Base-by-base conservation (phyloP, 64 coral and sea anemone species). In the Acropora yongei region DNA sequence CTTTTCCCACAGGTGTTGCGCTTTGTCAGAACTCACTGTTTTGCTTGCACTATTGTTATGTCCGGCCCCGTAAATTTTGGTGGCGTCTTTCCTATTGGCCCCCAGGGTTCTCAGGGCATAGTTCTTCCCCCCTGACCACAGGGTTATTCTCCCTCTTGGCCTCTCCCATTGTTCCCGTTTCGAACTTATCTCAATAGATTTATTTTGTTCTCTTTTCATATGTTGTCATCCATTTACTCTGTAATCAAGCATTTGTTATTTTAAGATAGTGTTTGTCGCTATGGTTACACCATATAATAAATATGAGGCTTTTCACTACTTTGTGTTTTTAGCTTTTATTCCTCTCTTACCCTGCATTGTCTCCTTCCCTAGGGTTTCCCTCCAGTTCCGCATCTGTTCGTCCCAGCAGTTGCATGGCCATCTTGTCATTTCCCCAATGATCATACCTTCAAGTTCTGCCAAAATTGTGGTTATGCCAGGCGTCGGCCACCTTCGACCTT, bases 381-480 rank as follows among this genome's bases (percentile, higher is more conserved):
- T 46, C 18, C 4, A 17, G 80, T 76, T 41, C 49, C 73, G 42
- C 50, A 58, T 18, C 42, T 86, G 45, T 92, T 50, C 5, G 20
- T 92, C 14, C 90, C 90, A n/a, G 90, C 90, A 12, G 79, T 92
- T 47, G 40, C 72, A 0, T 92, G 91, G 65, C 91, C 82, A 1
- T 63, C 69, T 30, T 92, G 91, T 61, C 30, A 42, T 45, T 92
- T 79, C 80, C 71, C 83, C 42, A 92, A 92, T 73, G 82, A 87
- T 46, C 66, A 85, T 78, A 18, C 6, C 39, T 87, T 92, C 63
- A 83, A 84, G 47, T 92, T 86, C 60, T 92, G 91, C 49, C 82
- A 92, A 65, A 86, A 78, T 83, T 92, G 91, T 79, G 91, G 82
- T 63, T 92, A 87, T 78, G 47, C 41, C 46, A 55, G 88, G 2